Evolutionary conservation across 2,888 invertebrate species (phyloP).

Genomic region (Stenodera caucasica): DNA sequence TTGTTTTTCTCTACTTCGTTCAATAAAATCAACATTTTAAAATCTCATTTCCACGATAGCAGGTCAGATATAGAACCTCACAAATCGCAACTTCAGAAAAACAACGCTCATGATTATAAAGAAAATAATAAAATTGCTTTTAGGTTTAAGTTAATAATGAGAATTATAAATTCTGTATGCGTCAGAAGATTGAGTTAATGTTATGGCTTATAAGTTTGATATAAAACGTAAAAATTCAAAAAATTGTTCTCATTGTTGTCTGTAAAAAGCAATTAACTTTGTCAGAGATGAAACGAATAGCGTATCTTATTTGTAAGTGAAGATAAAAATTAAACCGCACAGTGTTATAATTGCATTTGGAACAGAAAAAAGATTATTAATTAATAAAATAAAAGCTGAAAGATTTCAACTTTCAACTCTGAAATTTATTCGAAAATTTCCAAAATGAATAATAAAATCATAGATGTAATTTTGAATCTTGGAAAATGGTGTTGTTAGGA

Average conservation of each 20-base stretch:
- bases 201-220: constrained; percentile 22
- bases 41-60: constrained; percentile 22
- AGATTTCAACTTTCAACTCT: too few relatives aligned
- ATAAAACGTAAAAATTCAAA: constrained; percentile 18
- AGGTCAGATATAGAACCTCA: constrained; percentile 22
- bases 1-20: constrained; percentile 21
- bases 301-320: neutral
- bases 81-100: constrained; percentile 21
- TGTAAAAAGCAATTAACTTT: constrained; percentile 11
- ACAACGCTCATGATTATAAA: too few relatives aligned
- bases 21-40: constrained; percentile 25
- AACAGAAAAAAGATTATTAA: neutral
- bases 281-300: constrained; percentile 3
- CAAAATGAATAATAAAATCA: too few relatives aligned
- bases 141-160: too few relatives aligned
- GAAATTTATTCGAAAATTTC: too few relatives aligned
- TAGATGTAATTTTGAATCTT: too few relatives aligned
- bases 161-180: constrained; percentile 29
- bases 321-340: neutral
- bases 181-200: constrained; percentile 22
- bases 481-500: too few relatives aligned
- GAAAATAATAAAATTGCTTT: too few relatives aligned
- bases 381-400: too few relatives aligned
- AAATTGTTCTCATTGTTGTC: neutral
- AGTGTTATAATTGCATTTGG: neutral